Conservation (phyloP, 2,888 invertebrate genomes). For the Terebella lapidaria region DNA sequence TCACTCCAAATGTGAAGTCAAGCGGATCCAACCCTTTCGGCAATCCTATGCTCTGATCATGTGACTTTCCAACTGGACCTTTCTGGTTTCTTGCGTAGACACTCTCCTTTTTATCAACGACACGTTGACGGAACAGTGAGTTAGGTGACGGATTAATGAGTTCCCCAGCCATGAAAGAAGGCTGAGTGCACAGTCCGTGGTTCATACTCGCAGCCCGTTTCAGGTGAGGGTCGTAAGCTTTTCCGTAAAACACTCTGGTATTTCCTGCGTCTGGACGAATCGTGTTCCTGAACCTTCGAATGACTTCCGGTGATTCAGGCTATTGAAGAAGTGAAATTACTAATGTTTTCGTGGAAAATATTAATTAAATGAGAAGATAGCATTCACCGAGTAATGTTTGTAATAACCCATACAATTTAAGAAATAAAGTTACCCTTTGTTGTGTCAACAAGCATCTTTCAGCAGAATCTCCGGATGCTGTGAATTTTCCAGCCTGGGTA, state of each 20-base stretch:
- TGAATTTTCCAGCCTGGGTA: conserved; percentile 49
- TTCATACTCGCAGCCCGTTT: conserved; percentile 46
- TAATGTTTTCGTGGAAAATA: neutral
- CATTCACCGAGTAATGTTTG: too few species aligned
- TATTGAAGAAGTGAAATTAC: conserved; percentile 16
- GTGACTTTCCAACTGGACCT: conserved; percentile 45
- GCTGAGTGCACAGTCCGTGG: conserved; percentile 43
- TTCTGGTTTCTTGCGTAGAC: conserved; percentile 37
- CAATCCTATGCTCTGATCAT: conserved; percentile 35
- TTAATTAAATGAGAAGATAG: too few species aligned
- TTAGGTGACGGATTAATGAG: conserved; percentile 44
- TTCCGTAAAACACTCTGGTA: conserved; percentile 47
- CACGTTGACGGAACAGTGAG: conserved; percentile 40
- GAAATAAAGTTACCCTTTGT: conserved; percentile 41
- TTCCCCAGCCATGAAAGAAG: conserved; percentile 36
- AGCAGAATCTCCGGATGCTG: conserved; percentile 42
- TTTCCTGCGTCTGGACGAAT: conserved; percentile 45
- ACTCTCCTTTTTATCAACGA: conserved; percentile 38
- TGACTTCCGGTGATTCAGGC: conserved; percentile 44
- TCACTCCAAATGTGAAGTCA: conserved; percentile 44
- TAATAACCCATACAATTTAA: too few species aligned
- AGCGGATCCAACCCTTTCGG: conserved; percentile 35
- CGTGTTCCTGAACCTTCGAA: conserved; percentile 44
- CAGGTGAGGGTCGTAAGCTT: conserved; percentile 46
- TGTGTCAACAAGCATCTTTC: conserved; percentile 38